Evolutionary conservation across 2,888 invertebrate species (phyloP).

Genomic region (Napeogenes inachia): DNA sequence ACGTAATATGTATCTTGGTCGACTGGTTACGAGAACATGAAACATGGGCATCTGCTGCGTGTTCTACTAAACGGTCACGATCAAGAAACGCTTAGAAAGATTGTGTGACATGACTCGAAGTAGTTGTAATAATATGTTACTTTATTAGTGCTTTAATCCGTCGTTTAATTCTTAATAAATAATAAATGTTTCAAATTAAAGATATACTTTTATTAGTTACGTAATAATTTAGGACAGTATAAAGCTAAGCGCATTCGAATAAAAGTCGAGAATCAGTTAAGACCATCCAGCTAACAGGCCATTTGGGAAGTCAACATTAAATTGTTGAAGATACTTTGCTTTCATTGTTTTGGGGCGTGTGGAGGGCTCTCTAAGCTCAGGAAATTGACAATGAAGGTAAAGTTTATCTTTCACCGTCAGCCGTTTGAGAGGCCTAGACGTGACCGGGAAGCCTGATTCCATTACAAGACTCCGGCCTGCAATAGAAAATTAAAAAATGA

Average conservation of each 20-base stretch:
- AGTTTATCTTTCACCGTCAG: conserved; percentile 72
- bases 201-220: too few species aligned
- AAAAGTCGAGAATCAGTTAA: conserved; percentile 5
- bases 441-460: conserved; percentile 67
- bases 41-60: conserved; percentile 13
- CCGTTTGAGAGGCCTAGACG: conserved; percentile 66
- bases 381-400: conserved; percentile 75
- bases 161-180: too few species aligned
- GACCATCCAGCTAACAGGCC: conserved; percentile 48
- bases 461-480: conserved; percentile 52
- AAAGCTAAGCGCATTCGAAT: not conserved
- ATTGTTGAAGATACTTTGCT: conserved; percentile 64
- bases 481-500: conserved; percentile 66
- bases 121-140: not conserved
- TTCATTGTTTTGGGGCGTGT: conserved; percentile 65
- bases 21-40: conserved; percentile 38
- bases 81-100: conserved; percentile 18
- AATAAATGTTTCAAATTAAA: too few species aligned
- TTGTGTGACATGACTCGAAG: conserved; percentile 9
- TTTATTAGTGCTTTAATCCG: too few species aligned
- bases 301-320: conserved; percentile 67
- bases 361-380: conserved; percentile 63
- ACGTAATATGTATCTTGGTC: conserved; percentile 56
- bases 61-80: conserved; percentile 18
- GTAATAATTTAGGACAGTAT: too few species aligned